Percentiles rank a stretch among this genome's conserved stretches.
These are phyloP conservation scores for Lepilemur septentrionalis DNA, from an alignment of 2,797 vertebrate species.

Conservation along the genomic window DNA sequence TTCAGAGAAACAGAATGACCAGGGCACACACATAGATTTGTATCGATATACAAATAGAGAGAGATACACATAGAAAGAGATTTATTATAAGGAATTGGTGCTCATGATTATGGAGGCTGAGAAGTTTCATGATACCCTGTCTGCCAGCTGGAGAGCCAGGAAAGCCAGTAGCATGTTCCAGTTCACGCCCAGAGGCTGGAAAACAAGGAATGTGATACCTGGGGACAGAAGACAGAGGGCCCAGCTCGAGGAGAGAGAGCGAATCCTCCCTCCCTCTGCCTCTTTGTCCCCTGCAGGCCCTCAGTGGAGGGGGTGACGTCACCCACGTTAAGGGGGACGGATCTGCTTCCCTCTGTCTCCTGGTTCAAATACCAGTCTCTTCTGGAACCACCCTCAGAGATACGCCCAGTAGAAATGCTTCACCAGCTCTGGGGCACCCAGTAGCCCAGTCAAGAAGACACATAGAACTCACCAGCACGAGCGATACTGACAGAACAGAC, in stretches of 20 bases:
- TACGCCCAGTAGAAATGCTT: neutral
- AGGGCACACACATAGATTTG: neutral
- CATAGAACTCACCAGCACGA: neutral
- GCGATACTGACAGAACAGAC: neutral
- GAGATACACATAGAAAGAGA: neutral
- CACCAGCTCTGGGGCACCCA: too few species aligned
- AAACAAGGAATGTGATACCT: neutral
- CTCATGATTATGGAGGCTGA: neutral
- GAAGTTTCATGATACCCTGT: neutral
- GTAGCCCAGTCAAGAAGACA: neutral
- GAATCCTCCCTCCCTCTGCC: neutral
- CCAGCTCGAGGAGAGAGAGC: too few species aligned
- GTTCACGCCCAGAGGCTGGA: neutral
- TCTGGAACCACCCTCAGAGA: neutral
- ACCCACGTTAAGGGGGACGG: rapidly evolving
- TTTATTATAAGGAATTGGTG: neutral
- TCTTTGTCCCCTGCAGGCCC: neutral
- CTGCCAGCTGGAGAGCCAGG: neutral
- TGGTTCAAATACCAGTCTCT: too few species aligned
- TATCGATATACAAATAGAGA: too few species aligned
- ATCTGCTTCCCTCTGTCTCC: neutral
- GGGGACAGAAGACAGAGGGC: neutral
- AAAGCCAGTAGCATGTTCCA: too few species aligned
- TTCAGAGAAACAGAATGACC: neutral
- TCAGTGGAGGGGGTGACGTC: too few species aligned